A percentile compares a stretch with the other conserved stretches of the same genome.
Conservation (phyloP, 2,888 invertebrate genomes). For the Aethes cnicana region DNA sequence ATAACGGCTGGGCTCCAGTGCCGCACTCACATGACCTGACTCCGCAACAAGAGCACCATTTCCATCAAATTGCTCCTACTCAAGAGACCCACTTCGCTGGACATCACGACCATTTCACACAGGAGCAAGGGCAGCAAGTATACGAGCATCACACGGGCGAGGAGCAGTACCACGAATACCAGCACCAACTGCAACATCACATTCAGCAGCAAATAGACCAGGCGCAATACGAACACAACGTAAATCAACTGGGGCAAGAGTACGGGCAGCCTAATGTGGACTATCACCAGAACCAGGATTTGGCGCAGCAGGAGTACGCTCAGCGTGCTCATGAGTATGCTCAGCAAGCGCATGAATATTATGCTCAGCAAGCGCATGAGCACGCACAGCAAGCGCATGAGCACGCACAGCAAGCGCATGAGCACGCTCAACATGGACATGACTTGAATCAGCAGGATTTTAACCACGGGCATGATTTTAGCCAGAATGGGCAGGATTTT, state of each 20-base stretch:
- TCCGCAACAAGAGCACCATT: slow-evolving; percentile 45
- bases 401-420: slow-evolving; percentile 35
- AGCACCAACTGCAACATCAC: slow-evolving; percentile 66
- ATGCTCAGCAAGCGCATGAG: slow-evolving; percentile 33
- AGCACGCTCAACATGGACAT: slow-evolving; percentile 32
- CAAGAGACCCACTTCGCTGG: slow-evolving; percentile 48
- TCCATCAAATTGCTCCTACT: slow-evolving; percentile 46
- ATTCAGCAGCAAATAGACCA: slow-evolving; percentile 71
- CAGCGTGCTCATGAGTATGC: slow-evolving; percentile 31
- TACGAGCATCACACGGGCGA: slow-evolving; percentile 65
- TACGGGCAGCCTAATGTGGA: slow-evolving; percentile 40
- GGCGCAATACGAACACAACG: slow-evolving; percentile 48
- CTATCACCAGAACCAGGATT: slow-evolving; percentile 34
- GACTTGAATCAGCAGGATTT: slow-evolving; percentile 34
- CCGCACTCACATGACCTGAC: slow-evolving; percentile 49
- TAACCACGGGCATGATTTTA: slow-evolving; percentile 38
- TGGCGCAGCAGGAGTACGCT: slow-evolving; percentile 32
- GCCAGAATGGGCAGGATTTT: slow-evolving; percentile 41
- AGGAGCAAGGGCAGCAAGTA: slow-evolving; percentile 67
- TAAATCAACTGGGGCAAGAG: slow-evolving; percentile 43
- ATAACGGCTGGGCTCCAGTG: slow-evolving; percentile 74
- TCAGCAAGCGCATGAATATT: slow-evolving; percentile 29
- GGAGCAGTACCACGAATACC: slow-evolving; percentile 58
- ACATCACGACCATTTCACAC: slow-evolving; percentile 56
- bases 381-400: slow-evolving; percentile 35